Conservation (phyloP, 2,888 invertebrate genomes). For the Platycnemis pennipes region DNA sequence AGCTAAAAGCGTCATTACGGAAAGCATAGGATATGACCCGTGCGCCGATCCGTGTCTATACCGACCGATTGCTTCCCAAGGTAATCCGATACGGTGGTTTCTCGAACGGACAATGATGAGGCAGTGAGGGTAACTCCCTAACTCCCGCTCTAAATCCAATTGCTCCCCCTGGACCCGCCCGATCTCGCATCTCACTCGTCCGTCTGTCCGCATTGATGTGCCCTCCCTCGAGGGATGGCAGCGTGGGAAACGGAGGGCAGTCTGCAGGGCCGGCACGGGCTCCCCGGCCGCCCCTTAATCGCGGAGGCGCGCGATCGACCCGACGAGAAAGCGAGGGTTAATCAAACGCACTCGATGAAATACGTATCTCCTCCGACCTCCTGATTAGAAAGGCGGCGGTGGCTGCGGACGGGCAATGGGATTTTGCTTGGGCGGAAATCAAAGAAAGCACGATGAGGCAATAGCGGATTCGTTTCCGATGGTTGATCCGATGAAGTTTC, state of each 20-base stretch:
- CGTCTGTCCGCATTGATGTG: not conserved
- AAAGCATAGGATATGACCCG: conserved; percentile 5
- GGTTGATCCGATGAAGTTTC: not conserved
- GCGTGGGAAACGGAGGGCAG: conserved; percentile 10
- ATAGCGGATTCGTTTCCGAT: not conserved
- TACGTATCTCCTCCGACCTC: not conserved
- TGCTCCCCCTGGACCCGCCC: conserved; percentile 30
- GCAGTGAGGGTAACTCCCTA: not conserved
- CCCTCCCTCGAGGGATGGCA: not conserved
- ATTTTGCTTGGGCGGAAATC: not conserved
- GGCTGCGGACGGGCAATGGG: not conserved
- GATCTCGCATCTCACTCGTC: not conserved
- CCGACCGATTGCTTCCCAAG: conserved; percentile 41
- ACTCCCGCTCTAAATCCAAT: conserved; percentile 24
- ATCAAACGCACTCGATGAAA: not conserved
- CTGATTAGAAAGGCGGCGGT: not conserved
- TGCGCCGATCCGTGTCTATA: not conserved
- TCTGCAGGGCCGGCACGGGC: not conserved
- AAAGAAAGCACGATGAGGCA: not conserved
- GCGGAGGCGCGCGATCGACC: not conserved
- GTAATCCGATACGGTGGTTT: conserved; percentile 38
- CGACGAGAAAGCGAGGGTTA: not conserved
- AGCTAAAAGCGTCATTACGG: not conserved
- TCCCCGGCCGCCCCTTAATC: not conserved
- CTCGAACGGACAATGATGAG: conserved; percentile 21